Conservation (phyloP, 2,888 invertebrate genomes). For the Criorhina ranunculi region DNA sequence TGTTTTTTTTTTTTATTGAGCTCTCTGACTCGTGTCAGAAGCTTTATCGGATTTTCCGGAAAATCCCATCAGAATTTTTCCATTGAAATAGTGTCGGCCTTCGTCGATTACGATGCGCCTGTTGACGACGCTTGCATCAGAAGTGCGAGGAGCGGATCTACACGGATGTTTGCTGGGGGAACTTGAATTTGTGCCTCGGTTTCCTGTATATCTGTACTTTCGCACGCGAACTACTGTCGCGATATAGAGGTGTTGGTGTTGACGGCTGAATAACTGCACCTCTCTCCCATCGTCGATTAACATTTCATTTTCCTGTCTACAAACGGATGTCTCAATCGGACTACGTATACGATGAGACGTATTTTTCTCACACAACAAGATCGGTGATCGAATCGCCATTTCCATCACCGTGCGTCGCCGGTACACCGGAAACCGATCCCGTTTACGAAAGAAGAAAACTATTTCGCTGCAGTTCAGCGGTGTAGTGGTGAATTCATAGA, state of each 20-base stretch:
- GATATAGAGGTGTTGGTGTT: slow-evolving; percentile 41
- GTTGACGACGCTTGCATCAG: no score
- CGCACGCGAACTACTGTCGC: slow-evolving; percentile 43
- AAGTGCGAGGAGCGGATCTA: slow-evolving; percentile 60
- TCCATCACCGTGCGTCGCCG: slow-evolving; percentile 23
- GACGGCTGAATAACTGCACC: slow-evolving; percentile 48
- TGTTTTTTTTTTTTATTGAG: slow-evolving; percentile 25
- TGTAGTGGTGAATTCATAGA: slow-evolving; percentile 60
- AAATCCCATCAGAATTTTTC: slow-evolving; percentile 67
- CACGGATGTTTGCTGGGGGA: slow-evolving; percentile 23
- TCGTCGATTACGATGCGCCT: slow-evolving; percentile 2
- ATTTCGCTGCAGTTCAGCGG: slow-evolving; percentile 35
- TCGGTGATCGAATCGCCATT: slow-evolving; percentile 42
- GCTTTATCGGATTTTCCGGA: slow-evolving; percentile 69
- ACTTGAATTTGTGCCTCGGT: slow-evolving; percentile 49
- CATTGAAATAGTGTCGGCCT: slow-evolving; percentile 34
- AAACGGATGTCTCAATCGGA: slow-evolving; percentile 74
- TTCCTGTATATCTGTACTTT: slow-evolving; percentile 57
- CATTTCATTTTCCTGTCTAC: slow-evolving; percentile 55
- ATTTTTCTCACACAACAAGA: slow-evolving; percentile 70
- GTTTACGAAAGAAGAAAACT: slow-evolving; percentile 65
- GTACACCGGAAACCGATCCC: slow-evolving; percentile 74
- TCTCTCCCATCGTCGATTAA: slow-evolving; percentile 42
- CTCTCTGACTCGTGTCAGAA: slow-evolving; percentile 52
- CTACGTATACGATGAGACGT: slow-evolving; percentile 33